Conservation (phyloP, 30 jellyfish, hydroid and myxozoan genomes). For the Turritopsis rubra region DNA sequence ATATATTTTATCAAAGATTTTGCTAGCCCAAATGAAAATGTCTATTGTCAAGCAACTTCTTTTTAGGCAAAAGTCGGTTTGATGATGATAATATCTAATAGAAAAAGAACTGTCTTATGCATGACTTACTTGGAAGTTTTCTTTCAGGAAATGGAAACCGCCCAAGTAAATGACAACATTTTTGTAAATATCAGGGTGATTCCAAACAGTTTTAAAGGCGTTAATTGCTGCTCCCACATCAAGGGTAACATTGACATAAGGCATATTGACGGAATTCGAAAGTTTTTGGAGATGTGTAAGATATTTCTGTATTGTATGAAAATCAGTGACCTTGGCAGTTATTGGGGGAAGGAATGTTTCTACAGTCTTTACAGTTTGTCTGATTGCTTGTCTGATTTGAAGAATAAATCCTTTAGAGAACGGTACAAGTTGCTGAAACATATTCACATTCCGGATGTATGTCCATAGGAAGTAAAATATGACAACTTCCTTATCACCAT, state of each 20-base stretch:
- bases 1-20: too few species aligned
- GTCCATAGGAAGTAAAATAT: not conserved
- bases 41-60: not conserved
- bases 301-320: not conserved
- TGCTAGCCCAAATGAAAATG: not conserved
- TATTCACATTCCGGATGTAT: not conserved
- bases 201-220: conserved; percentile 30
- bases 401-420: not conserved
- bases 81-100: not conserved
- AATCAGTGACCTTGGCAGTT: not conserved
- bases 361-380: not conserved
- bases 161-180: conserved; percentile 26
- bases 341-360: conserved; percentile 16
- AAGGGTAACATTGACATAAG: conserved; percentile 28
- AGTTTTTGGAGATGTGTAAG: conserved; percentile 10
- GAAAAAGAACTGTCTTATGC: too few species aligned
- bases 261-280: conserved; percentile 23
- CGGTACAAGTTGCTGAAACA: not conserved
- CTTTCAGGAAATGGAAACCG: conserved; percentile 32
- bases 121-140: not conserved
- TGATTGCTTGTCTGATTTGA: not conserved
- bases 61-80: not conserved
- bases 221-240: conserved; percentile 46
- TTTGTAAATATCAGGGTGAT: not conserved
- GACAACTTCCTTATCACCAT: not conserved